Base-by-base conservation (phyloP, 2,797 vertebrate genomes). In the Arctocebus calabarensis region DNA sequence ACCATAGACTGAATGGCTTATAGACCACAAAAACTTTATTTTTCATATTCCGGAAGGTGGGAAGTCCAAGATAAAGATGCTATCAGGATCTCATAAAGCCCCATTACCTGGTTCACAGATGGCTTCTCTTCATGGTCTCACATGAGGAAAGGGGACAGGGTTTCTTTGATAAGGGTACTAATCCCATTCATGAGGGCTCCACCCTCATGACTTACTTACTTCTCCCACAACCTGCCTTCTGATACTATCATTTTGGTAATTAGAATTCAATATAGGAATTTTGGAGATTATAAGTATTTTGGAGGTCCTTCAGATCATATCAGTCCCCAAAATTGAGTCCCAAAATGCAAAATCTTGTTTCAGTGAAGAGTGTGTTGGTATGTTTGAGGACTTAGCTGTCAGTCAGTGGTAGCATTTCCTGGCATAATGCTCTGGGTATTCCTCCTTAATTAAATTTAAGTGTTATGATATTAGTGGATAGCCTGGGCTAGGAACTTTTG, bases 241-340 rank as follows among this genome's bases (percentile, higher is more conserved):
- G 11, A 40, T 29, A 14, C 27, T 2, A n/a, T 14, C 59, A n/a
- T 22, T 8, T 43, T 73, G 14, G 13, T 62, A 66, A 59, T 85
- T 22, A 52, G 23, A 20, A 52, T 22, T 89, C 25, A 57, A 66
- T 20, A 55, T 32, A 8, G 48, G 34, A 20, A 81, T 34, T 73
- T 52, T 73, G 34, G 23, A 70, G 40, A 17, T 3, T 5, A 74
- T 20, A 13, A 43, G 27, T 23, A 81, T 45, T 79, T 43, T 79
- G 19, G 23, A 70, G n/a, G 11, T 5, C 11, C 59, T 25, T 84
- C 3, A 29, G 29, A 55, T 7, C 11, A 29, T 19, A 48, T 34
- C 16, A 27, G 7, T 20, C 3, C 3, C 48, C 13, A 2, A 0
- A 45, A 87, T 0, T 32, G 52, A 48, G 14, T 14, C 0, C 0